Conservation (phyloP, 2,888 invertebrate species). For the Camptogramma bilineatum region DNA sequence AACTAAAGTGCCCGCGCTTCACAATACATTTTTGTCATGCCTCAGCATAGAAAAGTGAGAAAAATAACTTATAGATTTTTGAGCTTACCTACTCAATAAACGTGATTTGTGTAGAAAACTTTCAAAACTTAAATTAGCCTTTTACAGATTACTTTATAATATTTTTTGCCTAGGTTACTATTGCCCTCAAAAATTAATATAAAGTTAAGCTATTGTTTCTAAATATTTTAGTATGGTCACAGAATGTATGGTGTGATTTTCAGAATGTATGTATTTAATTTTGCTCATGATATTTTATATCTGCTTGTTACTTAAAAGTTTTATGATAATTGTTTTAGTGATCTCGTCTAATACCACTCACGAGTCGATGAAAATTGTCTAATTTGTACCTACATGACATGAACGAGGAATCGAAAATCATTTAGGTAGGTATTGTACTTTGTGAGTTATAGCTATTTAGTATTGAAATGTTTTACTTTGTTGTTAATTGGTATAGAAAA, state of each 20-base stretch:
- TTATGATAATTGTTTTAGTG: background rate
- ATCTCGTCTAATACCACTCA: background rate
- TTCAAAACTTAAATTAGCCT: background rate
- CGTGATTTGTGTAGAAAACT: background rate
- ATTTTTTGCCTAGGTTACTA: background rate
- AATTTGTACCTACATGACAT: background rate
- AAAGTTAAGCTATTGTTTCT: background rate
- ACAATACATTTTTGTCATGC: background rate
- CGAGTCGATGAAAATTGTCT: background rate
- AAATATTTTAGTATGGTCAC: background rate
- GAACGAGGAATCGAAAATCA: background rate
- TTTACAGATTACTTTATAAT: background rate
- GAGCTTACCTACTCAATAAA: background rate
- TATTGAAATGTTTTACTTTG: background rate
- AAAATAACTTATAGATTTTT: background rate
- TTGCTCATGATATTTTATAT: background rate
- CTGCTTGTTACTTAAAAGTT: constrained; percentile 5
- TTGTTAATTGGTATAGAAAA: background rate
- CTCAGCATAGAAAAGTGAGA: background rate
- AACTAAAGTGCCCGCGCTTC: background rate
- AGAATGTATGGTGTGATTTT: background rate
- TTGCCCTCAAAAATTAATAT: background rate
- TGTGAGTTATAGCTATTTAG: too few relatives aligned
- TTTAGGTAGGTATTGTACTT: background rate
- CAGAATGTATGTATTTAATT: background rate